Percentiles rank a stretch among this genome's conserved stretches.
These are phyloP conservation scores for Corvus moneduloides DNA, from an alignment of 2,113 vertebrate species.

Conservation along the genomic window DNA sequence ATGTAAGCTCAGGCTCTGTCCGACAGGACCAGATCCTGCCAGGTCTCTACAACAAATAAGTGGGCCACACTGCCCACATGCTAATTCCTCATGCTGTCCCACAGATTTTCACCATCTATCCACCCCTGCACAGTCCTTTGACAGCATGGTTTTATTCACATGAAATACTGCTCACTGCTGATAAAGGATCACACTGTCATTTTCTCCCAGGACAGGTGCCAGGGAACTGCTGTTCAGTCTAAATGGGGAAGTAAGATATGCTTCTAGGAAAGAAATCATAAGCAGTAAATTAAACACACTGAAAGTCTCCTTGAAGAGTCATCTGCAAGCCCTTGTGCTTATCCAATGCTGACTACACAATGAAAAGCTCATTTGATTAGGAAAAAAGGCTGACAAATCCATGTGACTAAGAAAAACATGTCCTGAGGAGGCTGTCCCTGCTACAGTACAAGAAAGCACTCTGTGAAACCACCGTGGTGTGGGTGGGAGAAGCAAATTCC, in stretches of 20 bases:
- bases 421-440: constrained; percentile 23
- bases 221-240: not conserved
- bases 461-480: constrained; percentile 25
- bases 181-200: not conserved
- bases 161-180: not conserved
- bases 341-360: not conserved
- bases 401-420: constrained; percentile 45
- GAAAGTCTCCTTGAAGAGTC: not conserved
- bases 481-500: constrained; percentile 43
- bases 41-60: not conserved
- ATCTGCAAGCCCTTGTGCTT: not conserved
- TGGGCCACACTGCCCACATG: not conserved
- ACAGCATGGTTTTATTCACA: accelerated
- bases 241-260: not conserved
- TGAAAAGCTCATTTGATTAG: constrained; percentile 18
- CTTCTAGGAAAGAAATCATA: not conserved
- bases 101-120: not conserved
- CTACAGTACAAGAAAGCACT: constrained; percentile 35
- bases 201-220: not conserved
- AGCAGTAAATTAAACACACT: not conserved
- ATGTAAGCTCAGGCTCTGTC: not conserved
- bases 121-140: not conserved
- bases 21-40: not conserved
- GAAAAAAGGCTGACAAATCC: constrained; percentile 34
- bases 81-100: not conserved